Percentiles rank a stretch among this genome's conserved stretches.
These are phyloP conservation scores for Sarcophaga caerulescens DNA, from an alignment of 2,888 invertebrate species.

Conservation along the genomic window DNA sequence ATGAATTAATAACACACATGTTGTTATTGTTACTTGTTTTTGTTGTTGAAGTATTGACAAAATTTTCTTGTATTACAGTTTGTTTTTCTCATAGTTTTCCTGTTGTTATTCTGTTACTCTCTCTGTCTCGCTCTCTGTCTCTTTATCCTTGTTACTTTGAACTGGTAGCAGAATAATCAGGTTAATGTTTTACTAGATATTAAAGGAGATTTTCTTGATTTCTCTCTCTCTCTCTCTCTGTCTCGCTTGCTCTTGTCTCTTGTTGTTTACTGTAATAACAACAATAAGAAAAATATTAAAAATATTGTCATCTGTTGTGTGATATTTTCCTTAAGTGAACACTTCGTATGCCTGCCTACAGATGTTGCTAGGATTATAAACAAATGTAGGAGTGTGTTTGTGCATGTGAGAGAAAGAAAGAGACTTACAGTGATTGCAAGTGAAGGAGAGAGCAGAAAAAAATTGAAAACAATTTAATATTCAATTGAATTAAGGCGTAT, in stretches of 20 bases:
- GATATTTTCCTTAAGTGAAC: constrained; percentile 8
- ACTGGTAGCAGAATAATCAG: constrained; percentile 57
- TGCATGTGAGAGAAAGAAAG: not conserved
- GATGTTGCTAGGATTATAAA: not conserved
- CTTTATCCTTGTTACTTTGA: constrained; percentile 38
- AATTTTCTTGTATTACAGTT: constrained; percentile 11
- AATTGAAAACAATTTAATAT: constrained; percentile 37
- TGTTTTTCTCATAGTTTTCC: not conserved
- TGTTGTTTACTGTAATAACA: constrained; percentile 16
- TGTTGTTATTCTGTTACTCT: constrained; percentile 18
- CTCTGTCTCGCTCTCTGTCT: constrained; percentile 14
- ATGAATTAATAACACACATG: too few species aligned
- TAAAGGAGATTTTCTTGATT: constrained; percentile 16
- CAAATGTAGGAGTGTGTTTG: not conserved
- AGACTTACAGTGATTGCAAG: too few species aligned
- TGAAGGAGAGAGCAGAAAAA: not conserved
- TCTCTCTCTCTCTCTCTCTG: not conserved
- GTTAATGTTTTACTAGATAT: constrained; percentile 59
- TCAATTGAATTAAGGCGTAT: constrained; percentile 6
- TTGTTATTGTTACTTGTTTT: too few species aligned
- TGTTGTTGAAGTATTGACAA: constrained; percentile 21
- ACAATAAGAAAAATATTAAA: not conserved
- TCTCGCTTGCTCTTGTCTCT: too few species aligned
- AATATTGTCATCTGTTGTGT: constrained; percentile 9
- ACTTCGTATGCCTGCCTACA: too few species aligned